A percentile compares a stretch with the other conserved stretches of the same genome.
Conservation (phyloP, 2,797 vertebrate species). For the Spinus olivaceus region DNA sequence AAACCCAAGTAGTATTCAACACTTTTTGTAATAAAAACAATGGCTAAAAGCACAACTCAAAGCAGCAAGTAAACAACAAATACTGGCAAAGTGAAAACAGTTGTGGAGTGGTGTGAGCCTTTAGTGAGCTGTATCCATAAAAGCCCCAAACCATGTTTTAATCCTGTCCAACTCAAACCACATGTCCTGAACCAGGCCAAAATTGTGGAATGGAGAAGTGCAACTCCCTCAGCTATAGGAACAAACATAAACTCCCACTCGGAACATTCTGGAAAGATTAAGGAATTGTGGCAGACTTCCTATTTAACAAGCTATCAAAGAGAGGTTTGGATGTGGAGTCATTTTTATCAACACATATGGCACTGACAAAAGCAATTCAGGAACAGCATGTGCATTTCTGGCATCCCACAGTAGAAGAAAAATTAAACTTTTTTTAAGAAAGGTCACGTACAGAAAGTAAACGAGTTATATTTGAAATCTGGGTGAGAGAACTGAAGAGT, state of each 20-base stretch:
- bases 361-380: neutral
- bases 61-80: neutral
- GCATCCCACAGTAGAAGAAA: neutral
- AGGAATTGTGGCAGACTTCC: neutral
- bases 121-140: neutral
- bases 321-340: neutral
- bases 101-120: neutral
- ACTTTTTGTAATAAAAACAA: neutral
- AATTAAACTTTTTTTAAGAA: neutral
- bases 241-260: neutral
- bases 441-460: neutral
- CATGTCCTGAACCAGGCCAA: neutral
- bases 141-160: neutral
- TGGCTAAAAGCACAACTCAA: neutral
- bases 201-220: neutral
- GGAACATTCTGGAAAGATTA: neutral
- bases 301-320: neutral
- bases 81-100: neutral
- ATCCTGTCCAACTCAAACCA: neutral
- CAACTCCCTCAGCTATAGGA: neutral
- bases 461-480: neutral
- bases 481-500: neutral
- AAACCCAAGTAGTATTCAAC: neutral
- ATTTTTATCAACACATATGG: neutral
- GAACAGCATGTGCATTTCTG: neutral